These are phyloP conservation scores for Halcyon senegalensis DNA, from an alignment of 2,113 vertebrate species.

Conservation along the genomic window DNA sequence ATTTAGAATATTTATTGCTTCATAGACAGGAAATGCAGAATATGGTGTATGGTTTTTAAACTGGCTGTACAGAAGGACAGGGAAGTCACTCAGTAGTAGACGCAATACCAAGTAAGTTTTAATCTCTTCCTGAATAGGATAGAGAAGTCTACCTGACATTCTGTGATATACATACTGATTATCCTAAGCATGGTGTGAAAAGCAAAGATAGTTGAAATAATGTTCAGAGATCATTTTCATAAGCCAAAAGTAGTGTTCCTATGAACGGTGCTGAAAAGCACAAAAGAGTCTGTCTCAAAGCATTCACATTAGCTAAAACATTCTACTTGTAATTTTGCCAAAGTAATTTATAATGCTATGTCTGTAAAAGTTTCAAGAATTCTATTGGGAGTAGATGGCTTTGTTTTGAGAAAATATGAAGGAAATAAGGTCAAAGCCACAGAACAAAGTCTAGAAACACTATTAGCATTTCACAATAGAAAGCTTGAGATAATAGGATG, in stretches of 20 bases:
- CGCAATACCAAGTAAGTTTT: neutral
- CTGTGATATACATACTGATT: neutral
- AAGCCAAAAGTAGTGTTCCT: neutral
- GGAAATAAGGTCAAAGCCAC: neutral
- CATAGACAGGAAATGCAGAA: neutral
- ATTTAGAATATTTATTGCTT: neutral
- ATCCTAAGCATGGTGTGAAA: neutral
- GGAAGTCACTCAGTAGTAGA: neutral
- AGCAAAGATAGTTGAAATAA: neutral
- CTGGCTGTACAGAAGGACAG: neutral
- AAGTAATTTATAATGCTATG: neutral
- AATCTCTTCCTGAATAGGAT: neutral
- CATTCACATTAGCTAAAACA: neutral
- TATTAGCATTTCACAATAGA: neutral
- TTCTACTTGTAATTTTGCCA: neutral
- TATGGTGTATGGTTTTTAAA: neutral
- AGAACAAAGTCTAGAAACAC: neutral
- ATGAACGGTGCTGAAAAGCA: neutral
- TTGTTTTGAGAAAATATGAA: neutral
- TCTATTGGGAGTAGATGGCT: neutral
- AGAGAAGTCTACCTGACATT: neutral
- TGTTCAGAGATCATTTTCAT: neutral
- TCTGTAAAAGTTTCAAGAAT: neutral
- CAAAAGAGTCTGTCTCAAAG: neutral
- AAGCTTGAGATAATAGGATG: neutral